Evolutionary conservation across 2,797 vertebrate genomes (phyloP).

Genomic region (Myotis myotis): DNA sequence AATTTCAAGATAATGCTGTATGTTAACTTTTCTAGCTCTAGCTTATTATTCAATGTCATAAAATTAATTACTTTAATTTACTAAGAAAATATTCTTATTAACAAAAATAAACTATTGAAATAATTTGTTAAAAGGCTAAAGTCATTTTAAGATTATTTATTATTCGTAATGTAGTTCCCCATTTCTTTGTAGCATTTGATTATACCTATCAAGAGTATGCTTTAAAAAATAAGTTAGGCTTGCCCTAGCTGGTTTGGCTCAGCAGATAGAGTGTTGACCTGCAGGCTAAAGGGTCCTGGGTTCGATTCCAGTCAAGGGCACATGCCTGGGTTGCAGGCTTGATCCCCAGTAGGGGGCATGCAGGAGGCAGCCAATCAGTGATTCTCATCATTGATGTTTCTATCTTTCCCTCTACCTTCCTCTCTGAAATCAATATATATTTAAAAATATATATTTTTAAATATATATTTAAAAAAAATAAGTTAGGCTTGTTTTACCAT

Average conservation of each 20-base stretch:
- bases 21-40: constrained; percentile 62
- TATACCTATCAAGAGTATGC: not conserved
- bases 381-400: too few relatives aligned
- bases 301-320: too few relatives aligned
- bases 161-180: not conserved
- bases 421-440: too few relatives aligned
- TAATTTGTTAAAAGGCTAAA: constrained; percentile 49
- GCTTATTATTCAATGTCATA: constrained; percentile 56
- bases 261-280: too few relatives aligned
- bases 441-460: too few relatives aligned
- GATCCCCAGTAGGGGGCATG: too few relatives aligned
- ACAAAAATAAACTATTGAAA: constrained; percentile 74
- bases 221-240: not conserved
- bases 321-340: too few relatives aligned
- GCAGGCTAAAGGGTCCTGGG: too few relatives aligned
- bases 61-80: constrained; percentile 64
- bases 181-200: constrained; percentile 30
- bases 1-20: constrained; percentile 55
- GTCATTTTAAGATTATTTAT: constrained; percentile 42
- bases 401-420: too few relatives aligned
- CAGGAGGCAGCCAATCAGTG: too few relatives aligned
- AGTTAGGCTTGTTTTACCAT: not conserved
- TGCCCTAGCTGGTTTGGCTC: too few relatives aligned
- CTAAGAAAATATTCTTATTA: constrained; percentile 53
- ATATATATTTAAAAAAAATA: not conserved